Percentiles rank a stretch among this genome's conserved stretches.
These are phyloP conservation scores for Tapera naevia DNA, from an alignment of 2,797 vertebrate genomes.

Conservation along the genomic window DNA sequence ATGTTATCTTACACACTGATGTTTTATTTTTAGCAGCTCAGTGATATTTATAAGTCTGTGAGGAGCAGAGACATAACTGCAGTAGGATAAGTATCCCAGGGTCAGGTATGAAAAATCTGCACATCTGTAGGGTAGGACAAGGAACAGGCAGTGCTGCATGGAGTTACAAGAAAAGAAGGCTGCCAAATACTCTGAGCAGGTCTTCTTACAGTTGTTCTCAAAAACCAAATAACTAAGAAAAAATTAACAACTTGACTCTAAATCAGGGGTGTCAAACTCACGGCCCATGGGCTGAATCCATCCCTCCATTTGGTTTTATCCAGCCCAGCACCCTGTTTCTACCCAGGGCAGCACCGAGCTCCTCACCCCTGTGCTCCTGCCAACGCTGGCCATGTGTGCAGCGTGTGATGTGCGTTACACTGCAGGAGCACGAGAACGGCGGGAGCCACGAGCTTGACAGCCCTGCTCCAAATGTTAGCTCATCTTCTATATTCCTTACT, in stretches of 20 bases:
- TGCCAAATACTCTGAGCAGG: fast-evolving
- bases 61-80: neutral
- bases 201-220: neutral
- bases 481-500: neutral
- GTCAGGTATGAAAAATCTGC: neutral
- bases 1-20: neutral
- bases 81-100: neutral
- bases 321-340: too few relatives aligned
- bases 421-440: too few relatives aligned
- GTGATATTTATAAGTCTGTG: neutral
- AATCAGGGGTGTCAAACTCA: too few relatives aligned
- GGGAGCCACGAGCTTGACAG: too few relatives aligned
- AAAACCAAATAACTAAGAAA: neutral
- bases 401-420: too few relatives aligned
- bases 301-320: too few relatives aligned
- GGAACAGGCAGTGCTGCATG: neutral
- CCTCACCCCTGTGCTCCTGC: too few relatives aligned
- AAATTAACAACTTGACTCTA: neutral
- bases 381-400: too few relatives aligned
- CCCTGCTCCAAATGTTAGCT: neutral
- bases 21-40: neutral
- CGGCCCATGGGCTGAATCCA: too few relatives aligned
- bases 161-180: neutral
- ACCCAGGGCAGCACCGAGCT: too few relatives aligned
- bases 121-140: neutral